phyloP scores from a whole-genome alignment of 2,113 vertebrate species.

The Vimba vimba region DNA sequence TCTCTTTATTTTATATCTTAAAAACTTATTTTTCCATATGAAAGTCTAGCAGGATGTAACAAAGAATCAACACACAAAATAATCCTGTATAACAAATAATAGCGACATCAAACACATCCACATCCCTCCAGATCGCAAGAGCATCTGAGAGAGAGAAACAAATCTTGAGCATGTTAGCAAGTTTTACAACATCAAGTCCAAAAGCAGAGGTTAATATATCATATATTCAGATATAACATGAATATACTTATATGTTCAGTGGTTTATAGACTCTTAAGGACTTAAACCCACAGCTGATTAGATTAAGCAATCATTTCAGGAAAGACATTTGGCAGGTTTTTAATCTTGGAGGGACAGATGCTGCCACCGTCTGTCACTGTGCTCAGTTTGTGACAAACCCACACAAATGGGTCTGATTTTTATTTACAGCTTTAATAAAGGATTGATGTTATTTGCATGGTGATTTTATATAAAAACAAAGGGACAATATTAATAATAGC shows the following conservation, averaged over 20 bases:
- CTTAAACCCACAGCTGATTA: not conserved
- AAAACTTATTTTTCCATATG: not conserved
- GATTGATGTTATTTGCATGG: not conserved
- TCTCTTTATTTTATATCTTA: not conserved
- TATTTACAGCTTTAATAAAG: not conserved
- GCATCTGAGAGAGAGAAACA: not conserved
- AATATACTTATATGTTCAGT: not conserved
- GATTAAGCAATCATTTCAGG: not conserved
- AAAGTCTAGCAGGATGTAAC: not conserved
- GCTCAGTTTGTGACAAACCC: not conserved
- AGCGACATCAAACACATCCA: not conserved
- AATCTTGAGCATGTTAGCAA: not conserved
- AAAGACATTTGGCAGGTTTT: not conserved
- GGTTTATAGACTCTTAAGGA: not conserved
- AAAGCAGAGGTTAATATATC: not conserved
- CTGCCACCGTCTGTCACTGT: not conserved
- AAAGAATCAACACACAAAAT: not conserved
- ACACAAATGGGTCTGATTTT: not conserved
- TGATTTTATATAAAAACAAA: not conserved
- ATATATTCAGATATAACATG: not conserved
- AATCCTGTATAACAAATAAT: not conserved
- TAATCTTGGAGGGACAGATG: not conserved
- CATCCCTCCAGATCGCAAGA: not conserved
- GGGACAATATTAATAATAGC: not conserved
- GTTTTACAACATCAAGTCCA: slow-evolving; percentile 3